Evolutionary conservation across 2,113 vertebrate species (phyloP), one percentile per base, ranked within the genome.

Genomic region (Heterotilapia buettikoferi): DNA sequence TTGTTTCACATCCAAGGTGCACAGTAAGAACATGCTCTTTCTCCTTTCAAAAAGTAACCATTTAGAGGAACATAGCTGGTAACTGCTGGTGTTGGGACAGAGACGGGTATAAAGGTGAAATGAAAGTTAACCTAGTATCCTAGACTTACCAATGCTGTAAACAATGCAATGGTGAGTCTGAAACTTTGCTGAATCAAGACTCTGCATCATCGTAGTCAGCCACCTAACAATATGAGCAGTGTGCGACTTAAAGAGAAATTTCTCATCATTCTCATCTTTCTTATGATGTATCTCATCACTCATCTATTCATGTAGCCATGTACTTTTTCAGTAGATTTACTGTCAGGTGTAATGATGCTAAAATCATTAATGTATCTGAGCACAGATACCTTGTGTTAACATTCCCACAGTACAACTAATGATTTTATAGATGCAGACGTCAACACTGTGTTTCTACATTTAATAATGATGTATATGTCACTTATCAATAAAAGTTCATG

Each of bases 21-120:
- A 0, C 33, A 68, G 18, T 38, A 36, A 36, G 31, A 36, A 66
- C 0, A 66, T 66, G 9, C 4, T 66, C 0, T 36, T 63, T 36
- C 59, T 1, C 59, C 31, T 36, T 66, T 66, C 61, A 66, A 66
- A 66, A 66, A 12, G 31, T 7, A 66, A 66, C 61, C 6, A 12
- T 66, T 66, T 12, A 36, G 18, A 36, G 61, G 6, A 36, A 66
- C 31, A n/a, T n/a, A 66, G 61, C 31, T 66, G 61, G 31, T 36
- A 66, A 66, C 61, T 66, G 61, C 61, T 21, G 33, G 61, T n/a
- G 33, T 33, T 66, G 61, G 61, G 61, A 68, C 1, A 68, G 63
- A 68, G 63, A 38, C 3, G 33, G 4, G 19, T 68, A 5, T 38
- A 21, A 68, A 68, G 6, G 63, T 38, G 19, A 68, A 68, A 12